Evolutionary conservation across 2,797 vertebrate species (phyloP).

Genomic region (Artibeus lituratus): DNA sequence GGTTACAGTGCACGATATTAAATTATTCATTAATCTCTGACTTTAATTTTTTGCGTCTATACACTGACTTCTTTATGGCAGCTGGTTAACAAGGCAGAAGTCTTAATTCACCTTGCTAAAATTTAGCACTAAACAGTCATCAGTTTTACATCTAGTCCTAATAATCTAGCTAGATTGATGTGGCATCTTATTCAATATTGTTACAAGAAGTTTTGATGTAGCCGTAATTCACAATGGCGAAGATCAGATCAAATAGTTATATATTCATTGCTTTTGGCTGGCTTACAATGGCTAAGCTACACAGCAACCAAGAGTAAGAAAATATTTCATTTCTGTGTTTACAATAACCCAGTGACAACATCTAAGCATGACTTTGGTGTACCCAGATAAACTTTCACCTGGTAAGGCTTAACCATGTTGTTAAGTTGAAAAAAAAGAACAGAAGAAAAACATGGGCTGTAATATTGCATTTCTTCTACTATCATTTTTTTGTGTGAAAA

Average conservation of each 20-base stretch:
- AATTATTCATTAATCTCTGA: background rate
- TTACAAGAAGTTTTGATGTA: constrained; percentile 3
- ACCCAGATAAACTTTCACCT: constrained; percentile 32
- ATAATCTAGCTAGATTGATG: constrained; percentile 6
- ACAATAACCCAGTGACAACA: constrained; percentile 15
- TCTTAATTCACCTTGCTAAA: constrained; percentile 26
- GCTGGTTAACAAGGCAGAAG: constrained; percentile 21
- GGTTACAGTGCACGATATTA: background rate
- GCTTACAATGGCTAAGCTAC: constrained; percentile 49
- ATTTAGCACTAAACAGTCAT: background rate
- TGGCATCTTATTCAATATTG: background rate
- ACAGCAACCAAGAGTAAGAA: constrained; percentile 16
- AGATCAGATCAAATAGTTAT: constrained; percentile 28
- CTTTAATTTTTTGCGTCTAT: background rate
- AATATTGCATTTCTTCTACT: constrained; percentile 4
- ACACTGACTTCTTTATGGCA: constrained; percentile 1
- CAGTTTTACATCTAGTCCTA: constrained; percentile 28
- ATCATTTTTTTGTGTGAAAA: background rate
- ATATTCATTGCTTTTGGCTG: constrained; percentile 30
- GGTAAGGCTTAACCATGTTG: background rate
- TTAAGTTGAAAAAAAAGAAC: background rate
- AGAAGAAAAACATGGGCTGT: background rate
- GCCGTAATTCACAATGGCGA: background rate
- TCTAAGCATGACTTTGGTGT: constrained; percentile 15
- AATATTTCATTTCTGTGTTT: constrained; percentile 31